phyloP scores from a whole-genome alignment of 1,140 invertebrate genomes.

The Diachasmimorpha longicaudata region DNA sequence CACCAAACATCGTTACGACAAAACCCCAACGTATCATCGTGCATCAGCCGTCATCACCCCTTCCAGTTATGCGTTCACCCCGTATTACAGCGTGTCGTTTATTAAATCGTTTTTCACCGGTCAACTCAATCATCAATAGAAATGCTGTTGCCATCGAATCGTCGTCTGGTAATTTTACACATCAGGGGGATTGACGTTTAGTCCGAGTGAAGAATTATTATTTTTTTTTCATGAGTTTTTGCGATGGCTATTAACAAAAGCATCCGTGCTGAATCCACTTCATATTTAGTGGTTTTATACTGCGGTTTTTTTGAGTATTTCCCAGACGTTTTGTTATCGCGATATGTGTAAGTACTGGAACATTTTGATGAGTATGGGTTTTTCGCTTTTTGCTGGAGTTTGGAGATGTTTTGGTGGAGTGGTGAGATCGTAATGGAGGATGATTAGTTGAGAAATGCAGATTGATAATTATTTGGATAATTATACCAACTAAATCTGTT shows the following conservation, averaged over 20 bases:
- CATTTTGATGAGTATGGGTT: background rate
- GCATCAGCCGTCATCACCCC: conserved; percentile 57
- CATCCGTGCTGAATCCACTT: background rate
- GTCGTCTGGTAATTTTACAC: conserved; percentile 49
- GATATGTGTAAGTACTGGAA: background rate
- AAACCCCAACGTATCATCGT: conserved; percentile 60
- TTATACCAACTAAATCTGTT: too few relatives aligned
- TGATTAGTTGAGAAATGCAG: too few relatives aligned
- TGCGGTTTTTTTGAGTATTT: background rate
- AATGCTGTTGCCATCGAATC: conserved; percentile 51
- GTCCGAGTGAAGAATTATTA: conserved; percentile 8
- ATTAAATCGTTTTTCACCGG: conserved; percentile 60
- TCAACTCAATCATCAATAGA: conserved; percentile 55
- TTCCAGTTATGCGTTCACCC: conserved; percentile 61
- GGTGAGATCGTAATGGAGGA: background rate
- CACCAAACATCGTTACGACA: conserved; percentile 56
- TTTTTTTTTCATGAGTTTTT: conserved; percentile 11
- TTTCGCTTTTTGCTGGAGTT: background rate
- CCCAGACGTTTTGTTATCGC: background rate
- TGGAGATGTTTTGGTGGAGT: background rate
- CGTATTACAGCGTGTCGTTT: conserved; percentile 60
- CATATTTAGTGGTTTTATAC: background rate
- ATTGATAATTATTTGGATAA: too few relatives aligned
- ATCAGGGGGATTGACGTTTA: background rate
- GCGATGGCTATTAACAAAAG: conserved; percentile 3